phyloP scores from a whole-genome alignment of 1,140 invertebrate genomes.

The Himalopsyche phryganea region DNA sequence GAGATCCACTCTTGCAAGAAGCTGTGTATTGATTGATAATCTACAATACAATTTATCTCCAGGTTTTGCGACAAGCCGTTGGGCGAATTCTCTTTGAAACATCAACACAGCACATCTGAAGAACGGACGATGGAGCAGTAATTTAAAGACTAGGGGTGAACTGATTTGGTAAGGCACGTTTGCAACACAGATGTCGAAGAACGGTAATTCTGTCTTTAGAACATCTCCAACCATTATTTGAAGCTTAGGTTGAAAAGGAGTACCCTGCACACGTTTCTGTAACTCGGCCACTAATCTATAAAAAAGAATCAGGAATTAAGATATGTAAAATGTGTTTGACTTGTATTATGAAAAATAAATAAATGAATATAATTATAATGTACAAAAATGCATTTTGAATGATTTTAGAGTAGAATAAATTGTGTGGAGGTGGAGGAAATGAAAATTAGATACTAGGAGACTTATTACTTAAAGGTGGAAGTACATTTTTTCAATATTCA shows the following conservation, averaged over 20 bases:
- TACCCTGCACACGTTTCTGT: constrained; percentile 94
- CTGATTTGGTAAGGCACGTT: constrained; percentile 99
- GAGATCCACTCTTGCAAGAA: constrained; percentile 92
- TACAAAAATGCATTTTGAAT: too few relatives aligned
- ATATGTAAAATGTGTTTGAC: too few relatives aligned
- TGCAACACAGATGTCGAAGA: constrained; percentile 99
- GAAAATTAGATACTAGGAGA: too few relatives aligned
- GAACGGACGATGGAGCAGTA: constrained; percentile 84
- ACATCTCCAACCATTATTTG: constrained; percentile 94
- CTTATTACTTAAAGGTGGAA: too few relatives aligned
- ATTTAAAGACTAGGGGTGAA: constrained; percentile 95
- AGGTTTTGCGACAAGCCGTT: constrained; percentile 92
- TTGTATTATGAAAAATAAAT: too few relatives aligned
- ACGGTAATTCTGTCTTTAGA: constrained; percentile 91
- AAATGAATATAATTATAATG: too few relatives aligned
- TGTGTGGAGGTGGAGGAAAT: too few relatives aligned
- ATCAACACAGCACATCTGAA: constrained; percentile 95
- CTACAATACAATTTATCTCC: constrained; percentile 98
- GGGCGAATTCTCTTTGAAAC: constrained; percentile 99
- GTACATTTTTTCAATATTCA: too few relatives aligned
- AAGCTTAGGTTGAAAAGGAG: constrained; percentile 80
- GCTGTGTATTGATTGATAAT: constrained; percentile 93
- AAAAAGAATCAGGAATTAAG: constrained; percentile 35
- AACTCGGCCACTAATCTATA: constrained; percentile 93
- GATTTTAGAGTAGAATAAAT: too few relatives aligned